Conservation (phyloP, 2,797 vertebrate species). For the Simalia tracyae region DNA sequence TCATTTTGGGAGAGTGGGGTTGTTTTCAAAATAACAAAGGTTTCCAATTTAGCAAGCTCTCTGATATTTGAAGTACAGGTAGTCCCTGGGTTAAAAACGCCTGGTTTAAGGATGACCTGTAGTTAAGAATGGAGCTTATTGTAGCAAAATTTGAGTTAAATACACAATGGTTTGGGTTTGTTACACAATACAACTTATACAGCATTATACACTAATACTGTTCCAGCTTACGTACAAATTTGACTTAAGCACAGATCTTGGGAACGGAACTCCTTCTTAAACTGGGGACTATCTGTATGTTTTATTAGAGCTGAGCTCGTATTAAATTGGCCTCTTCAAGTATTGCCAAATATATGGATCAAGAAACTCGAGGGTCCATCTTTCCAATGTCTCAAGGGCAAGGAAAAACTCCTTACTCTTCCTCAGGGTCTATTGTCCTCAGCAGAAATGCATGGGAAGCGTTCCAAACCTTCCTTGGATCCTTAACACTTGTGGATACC, state of each 20-base stretch:
- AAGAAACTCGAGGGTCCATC: background rate
- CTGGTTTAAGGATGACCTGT: no score
- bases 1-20: background rate
- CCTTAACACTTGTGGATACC: conserved; percentile 4
- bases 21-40: background rate
- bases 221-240: no score
- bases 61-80: background rate
- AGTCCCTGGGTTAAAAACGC: background rate
- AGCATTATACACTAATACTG: no score
- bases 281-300: background rate
- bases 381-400: background rate
- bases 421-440: conserved; percentile 23
- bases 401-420: background rate
- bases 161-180: no score
- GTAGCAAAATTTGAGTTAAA: no score
- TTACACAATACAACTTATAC: no score
- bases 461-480: background rate
- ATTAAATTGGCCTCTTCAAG: background rate
- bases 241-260: no score
- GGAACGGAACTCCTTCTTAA: no score
- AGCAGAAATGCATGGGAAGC: conserved; percentile 45
- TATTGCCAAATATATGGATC: background rate
- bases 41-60: background rate
- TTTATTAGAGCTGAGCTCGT: no score
- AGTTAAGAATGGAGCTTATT: no score